These are phyloP conservation scores for Glyptemys insculpta DNA, from an alignment of 2,797 vertebrate species.

Conservation along the genomic window DNA sequence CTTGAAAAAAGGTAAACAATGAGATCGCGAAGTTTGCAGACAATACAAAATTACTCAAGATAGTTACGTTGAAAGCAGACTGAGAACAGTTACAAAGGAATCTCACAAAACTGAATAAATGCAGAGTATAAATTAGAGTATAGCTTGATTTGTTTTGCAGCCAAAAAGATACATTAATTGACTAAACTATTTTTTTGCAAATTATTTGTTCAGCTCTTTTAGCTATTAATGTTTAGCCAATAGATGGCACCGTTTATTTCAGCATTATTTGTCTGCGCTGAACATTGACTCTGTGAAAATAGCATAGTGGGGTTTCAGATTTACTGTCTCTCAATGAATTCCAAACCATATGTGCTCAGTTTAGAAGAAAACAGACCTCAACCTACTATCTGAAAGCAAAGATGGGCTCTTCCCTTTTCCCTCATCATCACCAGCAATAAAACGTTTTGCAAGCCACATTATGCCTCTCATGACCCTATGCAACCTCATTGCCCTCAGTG, in stretches of 20 bases:
- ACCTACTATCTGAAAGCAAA: constrained; percentile 13
- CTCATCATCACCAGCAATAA: constrained; percentile 24
- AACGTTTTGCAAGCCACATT: constrained; percentile 46
- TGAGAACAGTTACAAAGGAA: too few species aligned
- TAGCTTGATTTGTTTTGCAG: not conserved
- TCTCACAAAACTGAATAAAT: constrained; percentile 8
- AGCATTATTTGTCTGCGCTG: constrained; percentile 4
- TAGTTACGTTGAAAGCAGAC: too few species aligned
- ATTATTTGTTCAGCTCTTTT: not conserved
- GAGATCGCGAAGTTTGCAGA: too few species aligned
- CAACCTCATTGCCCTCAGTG: constrained; percentile 22
- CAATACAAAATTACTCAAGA: too few species aligned
- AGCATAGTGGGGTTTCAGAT: not conserved
- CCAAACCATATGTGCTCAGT: constrained; percentile 27
- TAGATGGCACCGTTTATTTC: not conserved
- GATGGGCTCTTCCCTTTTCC: not conserved
- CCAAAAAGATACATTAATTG: not conserved
- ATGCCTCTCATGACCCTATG: constrained; percentile 21
- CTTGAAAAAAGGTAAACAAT: too few species aligned
- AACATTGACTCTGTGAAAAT: constrained; percentile 7
- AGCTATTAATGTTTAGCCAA: not conserved
- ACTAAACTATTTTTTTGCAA: not conserved
- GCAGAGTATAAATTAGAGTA: not conserved
- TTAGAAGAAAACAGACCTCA: constrained; percentile 45
- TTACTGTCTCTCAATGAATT: not conserved